phyloP scores from a whole-genome alignment of 2,113 vertebrate species.

The Pituophis catenifer region DNA sequence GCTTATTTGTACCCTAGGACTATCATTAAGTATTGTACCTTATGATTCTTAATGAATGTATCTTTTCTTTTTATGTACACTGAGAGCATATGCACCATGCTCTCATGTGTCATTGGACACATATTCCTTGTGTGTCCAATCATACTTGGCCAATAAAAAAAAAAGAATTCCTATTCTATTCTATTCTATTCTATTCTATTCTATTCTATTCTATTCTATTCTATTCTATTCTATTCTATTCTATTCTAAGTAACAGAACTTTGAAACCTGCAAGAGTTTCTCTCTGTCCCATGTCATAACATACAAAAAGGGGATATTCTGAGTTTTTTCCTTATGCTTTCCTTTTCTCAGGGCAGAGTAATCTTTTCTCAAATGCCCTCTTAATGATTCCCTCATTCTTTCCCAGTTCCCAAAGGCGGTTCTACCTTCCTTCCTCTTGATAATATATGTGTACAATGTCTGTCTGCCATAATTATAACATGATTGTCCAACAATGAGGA shows the following conservation, averaged over 20 bases:
- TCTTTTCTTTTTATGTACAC: too few relatives aligned
- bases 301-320: background rate
- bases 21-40: too few relatives aligned
- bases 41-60: too few relatives aligned
- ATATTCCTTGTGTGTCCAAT: too few relatives aligned
- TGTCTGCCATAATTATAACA: background rate
- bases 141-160: too few relatives aligned
- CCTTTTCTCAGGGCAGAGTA: background rate
- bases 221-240: too few relatives aligned
- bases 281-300: background rate
- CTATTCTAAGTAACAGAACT: background rate
- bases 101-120: too few relatives aligned
- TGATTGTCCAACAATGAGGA: background rate
- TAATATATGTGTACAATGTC: background rate
- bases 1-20: too few relatives aligned
- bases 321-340: background rate
- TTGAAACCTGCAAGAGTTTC: background rate
- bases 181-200: too few relatives aligned
- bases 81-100: too few relatives aligned
- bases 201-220: too few relatives aligned
- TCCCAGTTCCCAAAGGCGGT: background rate
- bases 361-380: background rate
- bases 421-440: background rate
- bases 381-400: background rate
- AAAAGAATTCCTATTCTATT: too few relatives aligned